Evolutionary conservation across 2,113 vertebrate species (phyloP), one percentile per base, ranked within the genome.

Genomic region (Pachypanchax playfairii): DNA sequence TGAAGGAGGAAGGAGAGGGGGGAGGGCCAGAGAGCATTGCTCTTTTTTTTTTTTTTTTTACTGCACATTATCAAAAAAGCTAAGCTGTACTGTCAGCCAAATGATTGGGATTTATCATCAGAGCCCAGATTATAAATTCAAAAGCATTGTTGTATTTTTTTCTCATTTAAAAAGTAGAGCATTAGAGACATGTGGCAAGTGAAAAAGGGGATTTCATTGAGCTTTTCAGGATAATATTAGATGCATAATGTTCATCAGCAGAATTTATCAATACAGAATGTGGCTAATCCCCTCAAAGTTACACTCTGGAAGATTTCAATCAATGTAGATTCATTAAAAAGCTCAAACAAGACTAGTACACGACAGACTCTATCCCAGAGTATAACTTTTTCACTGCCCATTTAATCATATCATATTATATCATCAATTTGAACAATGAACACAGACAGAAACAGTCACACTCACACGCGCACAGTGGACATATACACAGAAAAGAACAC

Each of bases 21-120:
- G 65, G 76, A 73, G 79, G 83, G 83, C 56, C 75, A 85, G 85
- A 87, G 85, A 88, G 80, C 85, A 72, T 85, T 86, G 85, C 87
- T 89, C 87, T 86, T 83, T 90, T 90, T 77, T 85, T 86, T 84
- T 87, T 89, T 86, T 86, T 83, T 90, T 90, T 77, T 85, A 83
- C 63, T 84, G 81, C 80, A 81, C 77, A 85, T 86, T 87, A 87
- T 71, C 66, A 77, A 80, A 88, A n/a, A 78, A 84, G 77, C 78
- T 87, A 85, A 81, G 76, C 85, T 85, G 75, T 73, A 77, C 69
- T 84, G 76, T 80, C 84, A 64, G 67, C 77, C 55, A 79, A 79
- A 83, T 80, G 73, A 75, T 70, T 71, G 63, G 72, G 74, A 86
- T 76, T 83, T 65, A 81, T 78, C 79, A 75, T 17, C 62, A 79